These are phyloP conservation scores for Drosophila nigromelanica DNA, from an alignment of 1,140 invertebrate genomes.

Conservation along the genomic window DNA sequence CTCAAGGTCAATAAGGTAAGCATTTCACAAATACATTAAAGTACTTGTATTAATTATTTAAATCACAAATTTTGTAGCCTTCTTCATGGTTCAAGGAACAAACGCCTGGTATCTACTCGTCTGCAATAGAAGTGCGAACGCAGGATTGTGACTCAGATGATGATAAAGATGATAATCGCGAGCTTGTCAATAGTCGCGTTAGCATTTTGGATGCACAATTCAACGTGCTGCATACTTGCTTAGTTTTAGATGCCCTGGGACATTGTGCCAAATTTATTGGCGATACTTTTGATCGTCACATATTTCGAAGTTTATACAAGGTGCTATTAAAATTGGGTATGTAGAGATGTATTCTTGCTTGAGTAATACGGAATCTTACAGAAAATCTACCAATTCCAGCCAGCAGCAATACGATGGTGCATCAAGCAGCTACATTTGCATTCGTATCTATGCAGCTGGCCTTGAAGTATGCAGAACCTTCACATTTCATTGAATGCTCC, in stretches of 20 bases:
- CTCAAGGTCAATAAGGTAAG: conserved; percentile 65
- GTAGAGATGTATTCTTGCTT: neutral
- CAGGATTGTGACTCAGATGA: conserved; percentile 79
- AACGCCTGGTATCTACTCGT: conserved; percentile 79
- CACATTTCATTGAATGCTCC: conserved; percentile 84
- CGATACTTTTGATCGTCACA: conserved; percentile 62
- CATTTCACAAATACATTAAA: neutral
- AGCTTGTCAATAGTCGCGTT: conserved; percentile 49
- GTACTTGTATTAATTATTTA: neutral
- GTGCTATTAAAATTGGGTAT: conserved; percentile 69
- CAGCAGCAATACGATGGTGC: conserved; percentile 69
- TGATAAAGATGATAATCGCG: conserved; percentile 66
- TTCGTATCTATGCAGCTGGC: conserved; percentile 85
- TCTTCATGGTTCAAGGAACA: conserved; percentile 74
- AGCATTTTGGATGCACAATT: conserved; percentile 72
- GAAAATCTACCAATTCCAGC: conserved; percentile 22
- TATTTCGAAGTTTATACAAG: conserved; percentile 70
- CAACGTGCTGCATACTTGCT: conserved; percentile 78
- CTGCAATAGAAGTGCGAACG: conserved; percentile 73
- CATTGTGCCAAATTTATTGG: conserved; percentile 67
- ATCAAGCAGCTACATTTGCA: conserved; percentile 72
- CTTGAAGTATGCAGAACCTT: conserved; percentile 78
- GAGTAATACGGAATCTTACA: neutral
- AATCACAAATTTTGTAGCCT: conserved; percentile 29
- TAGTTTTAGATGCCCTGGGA: conserved; percentile 70